A percentile compares a stretch with the other conserved stretches of the same genome.
Evolutionary conservation across 2,888 invertebrate genomes (phyloP).

Genomic region (Athalia circularis): DNA sequence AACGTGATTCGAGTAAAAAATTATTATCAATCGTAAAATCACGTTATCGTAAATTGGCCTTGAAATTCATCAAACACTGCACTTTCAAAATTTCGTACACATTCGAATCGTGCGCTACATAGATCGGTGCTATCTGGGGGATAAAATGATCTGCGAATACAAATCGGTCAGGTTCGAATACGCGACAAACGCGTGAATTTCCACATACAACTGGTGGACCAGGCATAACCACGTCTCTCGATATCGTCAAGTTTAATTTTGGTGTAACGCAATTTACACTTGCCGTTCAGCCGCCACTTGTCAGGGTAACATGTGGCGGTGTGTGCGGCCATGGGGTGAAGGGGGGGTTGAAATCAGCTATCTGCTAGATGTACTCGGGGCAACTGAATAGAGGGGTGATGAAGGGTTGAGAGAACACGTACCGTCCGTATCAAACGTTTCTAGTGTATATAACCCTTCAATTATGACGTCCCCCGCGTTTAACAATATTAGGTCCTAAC

Average conservation of each 20-base stretch:
- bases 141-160: too few relatives aligned
- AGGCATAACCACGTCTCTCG: neutral
- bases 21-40: too few relatives aligned
- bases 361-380: neutral
- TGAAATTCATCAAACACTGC: too few relatives aligned
- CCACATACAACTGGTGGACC: too few relatives aligned
- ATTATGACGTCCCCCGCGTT: slow-evolving; percentile 43
- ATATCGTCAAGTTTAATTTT: slow-evolving; percentile 39
- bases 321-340: neutral
- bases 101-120: too few relatives aligned
- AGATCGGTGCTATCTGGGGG: too few relatives aligned
- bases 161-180: too few relatives aligned
- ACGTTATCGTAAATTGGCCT: too few relatives aligned
- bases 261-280: slow-evolving; percentile 41
- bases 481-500: slow-evolving; percentile 45
- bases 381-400: neutral
- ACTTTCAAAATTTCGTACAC: too few relatives aligned
- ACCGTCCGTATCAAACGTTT: slow-evolving; percentile 33
- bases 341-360: neutral
- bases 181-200: too few relatives aligned
- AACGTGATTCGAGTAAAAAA: too few relatives aligned
- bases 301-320: slow-evolving; percentile 27
- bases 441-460: slow-evolving; percentile 42
- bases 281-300: slow-evolving; percentile 35
- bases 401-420: slow-evolving; percentile 17